A percentile compares a stretch with the other conserved stretches of the same genome.
These are phyloP conservation scores for Bombus picipes DNA, from an alignment of 1,140 invertebrate genomes.

Conservation along the genomic window DNA sequence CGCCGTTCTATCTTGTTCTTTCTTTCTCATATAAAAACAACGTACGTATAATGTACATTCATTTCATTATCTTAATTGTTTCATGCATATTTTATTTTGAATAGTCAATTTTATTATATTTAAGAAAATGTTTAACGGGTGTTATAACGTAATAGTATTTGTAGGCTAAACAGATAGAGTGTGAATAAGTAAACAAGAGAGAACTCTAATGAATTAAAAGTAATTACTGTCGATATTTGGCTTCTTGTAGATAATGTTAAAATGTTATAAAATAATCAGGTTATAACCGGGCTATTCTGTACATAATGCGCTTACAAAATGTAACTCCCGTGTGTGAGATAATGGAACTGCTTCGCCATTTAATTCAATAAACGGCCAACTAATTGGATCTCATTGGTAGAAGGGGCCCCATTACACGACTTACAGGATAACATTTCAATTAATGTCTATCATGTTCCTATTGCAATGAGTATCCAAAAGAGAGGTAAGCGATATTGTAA, in stretches of 20 bases:
- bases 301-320: constrained; percentile 6
- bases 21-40: neutral
- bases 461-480: neutral
- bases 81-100: neutral
- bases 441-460: neutral
- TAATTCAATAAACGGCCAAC: constrained; percentile 27
- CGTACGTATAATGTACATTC: too few relatives aligned
- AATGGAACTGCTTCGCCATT: constrained; percentile 15
- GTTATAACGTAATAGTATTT: neutral
- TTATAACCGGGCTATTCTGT: neutral
- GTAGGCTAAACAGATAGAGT: neutral
- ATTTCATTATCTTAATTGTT: neutral
- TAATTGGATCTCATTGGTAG: constrained; percentile 32
- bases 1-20: neutral
- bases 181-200: neutral
- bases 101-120: neutral
- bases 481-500: neutral
- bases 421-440: neutral
- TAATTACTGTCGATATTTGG: neutral
- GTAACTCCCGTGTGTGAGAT: constrained; percentile 21
- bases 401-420: neutral
- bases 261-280: constrained; percentile 2
- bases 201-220: neutral
- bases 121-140: neutral
- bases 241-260: neutral